Percentiles rank a stretch among this genome's conserved stretches.
Conservation (phyloP, 2,797 vertebrate genomes). For the Schizothorax lantsangensis region DNA sequence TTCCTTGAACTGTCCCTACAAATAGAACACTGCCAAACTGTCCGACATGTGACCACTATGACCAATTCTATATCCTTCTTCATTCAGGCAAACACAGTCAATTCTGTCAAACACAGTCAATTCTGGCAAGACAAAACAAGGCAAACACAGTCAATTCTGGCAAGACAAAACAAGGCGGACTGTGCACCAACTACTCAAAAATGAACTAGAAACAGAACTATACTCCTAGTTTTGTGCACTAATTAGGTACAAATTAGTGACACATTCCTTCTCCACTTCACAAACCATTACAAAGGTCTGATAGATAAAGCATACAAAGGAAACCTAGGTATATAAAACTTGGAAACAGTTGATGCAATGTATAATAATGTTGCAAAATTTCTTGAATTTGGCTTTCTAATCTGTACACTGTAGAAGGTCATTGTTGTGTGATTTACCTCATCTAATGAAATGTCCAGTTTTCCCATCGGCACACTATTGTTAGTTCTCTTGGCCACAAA, state of each 20-base stretch:
- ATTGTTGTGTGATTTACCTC: constrained; percentile 78
- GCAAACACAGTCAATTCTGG: no score
- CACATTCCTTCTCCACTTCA: not conserved
- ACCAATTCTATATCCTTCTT: not conserved
- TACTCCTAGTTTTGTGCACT: not conserved
- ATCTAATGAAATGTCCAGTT: constrained; percentile 84
- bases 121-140: no score
- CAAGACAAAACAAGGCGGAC: not conserved
- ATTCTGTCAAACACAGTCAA: no score
- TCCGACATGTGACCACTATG: not conserved
- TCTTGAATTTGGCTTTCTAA: not conserved
- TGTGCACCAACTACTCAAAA: not conserved
- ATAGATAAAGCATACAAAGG: not conserved
- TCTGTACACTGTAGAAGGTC: not conserved
- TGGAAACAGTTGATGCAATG: not conserved
- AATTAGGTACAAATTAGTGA: not conserved
- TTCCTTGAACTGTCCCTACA: not conserved
- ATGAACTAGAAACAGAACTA: not conserved
- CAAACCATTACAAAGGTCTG: not conserved
- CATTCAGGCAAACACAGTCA: no score
- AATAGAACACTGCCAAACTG: not conserved
- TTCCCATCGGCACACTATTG: constrained; percentile 80
- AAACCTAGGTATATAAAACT: not conserved
- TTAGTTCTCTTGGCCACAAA: constrained; percentile 92
- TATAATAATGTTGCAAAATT: not conserved